phyloP scores from a whole-genome alignment of 2,888 invertebrate genomes.

The Dicyrtomina minuta region DNA sequence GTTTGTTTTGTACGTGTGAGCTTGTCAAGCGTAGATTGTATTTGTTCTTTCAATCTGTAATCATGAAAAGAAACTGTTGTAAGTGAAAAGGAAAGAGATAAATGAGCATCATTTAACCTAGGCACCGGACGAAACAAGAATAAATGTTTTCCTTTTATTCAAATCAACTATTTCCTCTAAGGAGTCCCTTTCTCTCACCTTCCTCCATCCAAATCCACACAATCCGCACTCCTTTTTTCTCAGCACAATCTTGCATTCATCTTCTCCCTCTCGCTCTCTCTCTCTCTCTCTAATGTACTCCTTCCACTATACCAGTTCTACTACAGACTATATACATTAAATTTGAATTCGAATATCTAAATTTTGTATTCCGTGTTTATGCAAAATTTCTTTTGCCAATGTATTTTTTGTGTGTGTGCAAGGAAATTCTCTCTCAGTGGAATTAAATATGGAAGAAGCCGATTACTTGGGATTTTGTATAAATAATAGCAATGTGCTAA shows the following conservation, averaged over 20 bases:
- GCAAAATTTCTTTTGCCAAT: too few species aligned
- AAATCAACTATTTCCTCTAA: slow-evolving; percentile 20
- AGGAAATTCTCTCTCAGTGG: too few species aligned
- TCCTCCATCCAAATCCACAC: not conserved
- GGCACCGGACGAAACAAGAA: slow-evolving; percentile 22
- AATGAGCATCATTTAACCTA: slow-evolving; percentile 22
- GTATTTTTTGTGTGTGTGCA: too few species aligned
- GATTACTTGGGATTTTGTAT: too few species aligned
- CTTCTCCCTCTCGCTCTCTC: not conserved
- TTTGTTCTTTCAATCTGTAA: slow-evolving; percentile 15
- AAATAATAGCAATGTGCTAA: too few species aligned
- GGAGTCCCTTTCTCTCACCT: not conserved
- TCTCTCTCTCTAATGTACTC: not conserved
- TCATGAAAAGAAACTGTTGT: slow-evolving; percentile 19
- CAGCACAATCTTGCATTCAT: not conserved
- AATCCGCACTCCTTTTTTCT: not conserved
- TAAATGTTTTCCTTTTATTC: slow-evolving; percentile 30
- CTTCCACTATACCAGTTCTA: too few species aligned
- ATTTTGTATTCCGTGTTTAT: too few species aligned
- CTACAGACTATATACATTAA: too few species aligned
- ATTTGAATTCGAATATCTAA: too few species aligned
- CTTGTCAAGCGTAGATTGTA: not conserved
- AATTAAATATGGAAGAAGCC: too few species aligned
- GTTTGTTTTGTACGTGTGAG: slow-evolving; percentile 3
- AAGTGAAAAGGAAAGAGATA: slow-evolving; percentile 29